Base-by-base conservation (phyloP, 1,140 invertebrate genomes). In the Maconellicoccus hirsutus region DNA sequence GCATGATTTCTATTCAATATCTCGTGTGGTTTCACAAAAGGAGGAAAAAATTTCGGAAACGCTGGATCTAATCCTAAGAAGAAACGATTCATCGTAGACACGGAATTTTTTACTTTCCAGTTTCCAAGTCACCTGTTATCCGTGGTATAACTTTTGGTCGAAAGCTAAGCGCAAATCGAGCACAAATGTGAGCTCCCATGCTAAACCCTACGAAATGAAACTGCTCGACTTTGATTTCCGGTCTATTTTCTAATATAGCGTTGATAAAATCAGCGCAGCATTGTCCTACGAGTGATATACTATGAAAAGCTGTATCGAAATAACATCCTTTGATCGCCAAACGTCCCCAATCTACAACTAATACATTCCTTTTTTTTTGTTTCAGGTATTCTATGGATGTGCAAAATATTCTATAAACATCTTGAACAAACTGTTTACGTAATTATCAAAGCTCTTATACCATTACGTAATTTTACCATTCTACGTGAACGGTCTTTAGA, bases 121-220 rank as follows among this genome's bases (percentile, higher is more conserved):
- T n/a, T n/a, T n/a, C n/a, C 8, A 10, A 42, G 8, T 59, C 16
- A 76, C 85, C 85, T 0, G 87, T 88, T 61, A 89, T 86, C 26
- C 87, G 80, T 7, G 52, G 16, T 74, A 78, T 80, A 72, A 33
- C 12, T 33, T 82, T 82, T 3, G 29, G 29, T 33, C 74, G 76
- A 1, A 88, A 75, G 38, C 77, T 76, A 70, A 82, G 81, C 1
- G 86, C 83, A 4, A 85, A 74, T 74, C 85, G 83, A 0, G 87
- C 88, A 1, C 87, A 84, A 29, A 90, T 81, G 71, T 92, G 89
- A 7, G 86, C 87, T 0, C 90, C 90, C 39, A 92, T 78, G 4
- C 89, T 90, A 77, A 90, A 89, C 0, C 87, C 89, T 39, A 92
- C 82, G 4, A 91, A 76, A 76, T 92, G 89, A 16, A 87, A 79